These are phyloP conservation scores for Pachyrhynchus sulphureomaculatus DNA, from an alignment of 1,140 invertebrate genomes.

Conservation along the genomic window DNA sequence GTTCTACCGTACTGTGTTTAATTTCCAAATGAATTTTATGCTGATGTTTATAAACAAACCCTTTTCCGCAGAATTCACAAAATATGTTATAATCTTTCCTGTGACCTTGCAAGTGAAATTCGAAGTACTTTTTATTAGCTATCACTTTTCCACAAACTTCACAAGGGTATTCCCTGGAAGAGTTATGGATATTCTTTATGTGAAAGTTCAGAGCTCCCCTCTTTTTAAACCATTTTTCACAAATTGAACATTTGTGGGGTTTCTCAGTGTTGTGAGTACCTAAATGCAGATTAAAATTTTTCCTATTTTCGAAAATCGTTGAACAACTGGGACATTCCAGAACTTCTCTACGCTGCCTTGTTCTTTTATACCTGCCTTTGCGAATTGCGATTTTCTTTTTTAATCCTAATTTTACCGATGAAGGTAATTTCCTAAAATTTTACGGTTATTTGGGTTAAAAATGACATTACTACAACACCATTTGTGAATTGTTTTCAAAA, in stretches of 20 bases:
- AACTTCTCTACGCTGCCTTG: no score
- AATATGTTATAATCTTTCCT: conserved; percentile 53
- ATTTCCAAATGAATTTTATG: conserved; percentile 16
- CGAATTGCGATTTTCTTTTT: not conserved
- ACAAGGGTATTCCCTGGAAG: conserved; percentile 54
- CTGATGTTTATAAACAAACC: conserved; percentile 33
- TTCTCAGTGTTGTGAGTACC: conserved; percentile 51
- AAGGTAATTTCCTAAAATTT: no score
- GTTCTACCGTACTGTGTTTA: not conserved
- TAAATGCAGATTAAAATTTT: conserved; percentile 67
- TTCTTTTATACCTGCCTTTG: no score
- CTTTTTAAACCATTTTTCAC: conserved; percentile 57
- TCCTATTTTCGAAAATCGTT: conserved; percentile 31
- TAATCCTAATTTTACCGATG: no score
- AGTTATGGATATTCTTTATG: conserved; percentile 38
- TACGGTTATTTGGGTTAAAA: no score
- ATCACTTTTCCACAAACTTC: conserved; percentile 60
- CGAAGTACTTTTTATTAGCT: conserved; percentile 64
- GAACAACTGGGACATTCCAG: not conserved
- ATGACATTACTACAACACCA: no score
- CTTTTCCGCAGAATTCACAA: conserved; percentile 38
- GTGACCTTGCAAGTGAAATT: conserved; percentile 63
- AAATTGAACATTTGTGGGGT: conserved; percentile 52
- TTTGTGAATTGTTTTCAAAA: no score
- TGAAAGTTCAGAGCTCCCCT: conserved; percentile 72